Evolutionary conservation across 2,888 invertebrate genomes (phyloP).

Genomic region (Lochmaea capreae): DNA sequence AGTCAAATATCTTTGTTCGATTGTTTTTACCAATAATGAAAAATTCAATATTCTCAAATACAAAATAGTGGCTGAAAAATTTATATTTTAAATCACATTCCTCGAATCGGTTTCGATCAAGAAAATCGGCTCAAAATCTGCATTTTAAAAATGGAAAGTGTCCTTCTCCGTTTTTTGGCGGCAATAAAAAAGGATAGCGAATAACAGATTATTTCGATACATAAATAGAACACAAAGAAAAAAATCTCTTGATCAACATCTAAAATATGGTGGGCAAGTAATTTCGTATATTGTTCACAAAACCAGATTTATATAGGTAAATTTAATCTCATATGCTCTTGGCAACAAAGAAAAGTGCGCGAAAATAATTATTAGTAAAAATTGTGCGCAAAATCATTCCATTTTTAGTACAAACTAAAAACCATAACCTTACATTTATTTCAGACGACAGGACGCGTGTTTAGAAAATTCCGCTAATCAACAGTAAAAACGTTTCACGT

Average conservation of each 20-base stretch:
- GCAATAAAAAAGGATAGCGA: background rate
- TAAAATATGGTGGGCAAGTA: constrained; percentile 4
- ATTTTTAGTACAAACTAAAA: constrained; percentile 4
- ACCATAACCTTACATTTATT: constrained; percentile 50
- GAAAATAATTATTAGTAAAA: constrained; percentile 18
- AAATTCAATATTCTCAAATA: too few relatives aligned
- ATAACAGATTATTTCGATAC: background rate
- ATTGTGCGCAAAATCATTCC: constrained; percentile 17
- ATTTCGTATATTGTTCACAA: background rate
- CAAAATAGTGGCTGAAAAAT: too few relatives aligned
- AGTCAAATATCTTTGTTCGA: too few relatives aligned
- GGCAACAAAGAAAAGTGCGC: constrained; percentile 13
- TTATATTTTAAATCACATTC: too few relatives aligned
- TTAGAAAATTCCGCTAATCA: constrained; percentile 46
- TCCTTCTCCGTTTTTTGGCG: background rate
- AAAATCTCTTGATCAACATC: constrained; percentile 1
- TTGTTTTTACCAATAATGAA: too few relatives aligned
- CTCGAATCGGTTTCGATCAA: too few relatives aligned
- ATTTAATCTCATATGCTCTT: constrained; percentile 8
- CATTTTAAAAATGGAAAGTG: too few relatives aligned
- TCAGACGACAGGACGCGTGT: constrained; percentile 52
- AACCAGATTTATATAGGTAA: background rate
- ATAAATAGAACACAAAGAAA: constrained; percentile 3
- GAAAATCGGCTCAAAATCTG: too few relatives aligned
- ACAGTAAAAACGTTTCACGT: constrained; percentile 49